Evolutionary conservation across 2,797 vertebrate genomes (phyloP).

Genomic region (Silurus lanzhouensis): DNA sequence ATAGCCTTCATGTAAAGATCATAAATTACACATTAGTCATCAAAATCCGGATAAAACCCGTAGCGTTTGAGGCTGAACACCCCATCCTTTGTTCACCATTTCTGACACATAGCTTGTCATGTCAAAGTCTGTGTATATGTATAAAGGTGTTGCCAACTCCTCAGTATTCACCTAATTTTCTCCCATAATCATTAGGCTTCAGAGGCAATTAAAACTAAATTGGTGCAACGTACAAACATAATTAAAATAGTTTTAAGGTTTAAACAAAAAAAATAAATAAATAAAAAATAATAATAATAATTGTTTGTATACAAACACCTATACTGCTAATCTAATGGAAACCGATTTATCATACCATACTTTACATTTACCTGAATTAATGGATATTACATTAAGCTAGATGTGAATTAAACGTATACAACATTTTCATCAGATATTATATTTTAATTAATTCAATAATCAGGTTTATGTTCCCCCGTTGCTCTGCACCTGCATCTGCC

Average conservation of each 20-base stretch:
- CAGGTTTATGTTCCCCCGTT: too few species aligned
- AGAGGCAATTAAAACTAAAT: too few species aligned
- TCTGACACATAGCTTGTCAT: background rate
- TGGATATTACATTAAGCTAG: background rate
- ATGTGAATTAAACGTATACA: background rate
- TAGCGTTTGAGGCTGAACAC: background rate
- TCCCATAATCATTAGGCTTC: background rate
- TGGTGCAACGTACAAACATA: too few species aligned
- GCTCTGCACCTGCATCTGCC: too few species aligned
- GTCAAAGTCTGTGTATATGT: slow-evolving; percentile 13
- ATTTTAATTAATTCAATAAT: too few species aligned
- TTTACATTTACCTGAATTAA: background rate
- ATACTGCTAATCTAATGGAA: too few species aligned
- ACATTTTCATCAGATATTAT: too few species aligned
- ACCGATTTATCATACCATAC: too few species aligned
- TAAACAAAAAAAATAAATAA: too few species aligned
- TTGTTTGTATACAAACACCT: too few species aligned
- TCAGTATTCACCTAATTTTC: background rate
- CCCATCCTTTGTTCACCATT: background rate
- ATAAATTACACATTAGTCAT: slow-evolving; percentile 2
- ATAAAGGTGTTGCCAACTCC: background rate
- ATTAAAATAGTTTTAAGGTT: too few species aligned
- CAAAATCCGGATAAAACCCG: background rate
- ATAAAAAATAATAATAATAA: too few species aligned
- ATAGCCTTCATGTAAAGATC: background rate